Evolutionary conservation across 2,888 invertebrate genomes (phyloP).

Genomic region (Therioaphis trifolii): DNA sequence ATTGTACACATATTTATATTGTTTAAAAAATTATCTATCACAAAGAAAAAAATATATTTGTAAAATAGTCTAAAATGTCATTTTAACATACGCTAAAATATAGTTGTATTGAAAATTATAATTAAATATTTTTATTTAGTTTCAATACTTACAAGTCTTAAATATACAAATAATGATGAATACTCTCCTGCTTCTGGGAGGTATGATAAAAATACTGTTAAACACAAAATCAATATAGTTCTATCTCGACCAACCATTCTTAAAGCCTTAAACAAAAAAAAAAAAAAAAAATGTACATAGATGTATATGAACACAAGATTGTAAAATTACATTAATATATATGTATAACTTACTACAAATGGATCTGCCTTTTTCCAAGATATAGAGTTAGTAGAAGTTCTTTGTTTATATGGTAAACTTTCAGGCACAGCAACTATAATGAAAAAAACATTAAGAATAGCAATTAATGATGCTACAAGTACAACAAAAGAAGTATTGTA

Average conservation of each 20-base stretch:
- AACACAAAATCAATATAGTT: conserved; percentile 95
- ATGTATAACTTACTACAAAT: conserved; percentile 77
- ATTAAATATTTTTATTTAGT: background rate
- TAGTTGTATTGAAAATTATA: too few relatives aligned
- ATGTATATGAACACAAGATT: background rate
- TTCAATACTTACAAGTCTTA: conserved; percentile 79
- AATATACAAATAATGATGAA: conserved; percentile 99
- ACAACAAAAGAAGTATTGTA: conserved; percentile 90
- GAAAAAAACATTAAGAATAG: conserved; percentile 96
- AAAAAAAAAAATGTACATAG: background rate
- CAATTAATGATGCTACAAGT: conserved; percentile 93
- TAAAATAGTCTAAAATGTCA: too few relatives aligned
- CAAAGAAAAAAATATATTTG: too few relatives aligned
- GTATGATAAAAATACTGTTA: conserved; percentile 97
- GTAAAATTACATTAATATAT: too few relatives aligned
- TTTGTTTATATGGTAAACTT: conserved; percentile 93
- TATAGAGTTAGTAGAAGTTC: conserved; percentile 83
- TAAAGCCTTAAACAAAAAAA: conserved; percentile 73
- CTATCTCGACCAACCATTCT: conserved; percentile 93
- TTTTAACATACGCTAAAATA: too few relatives aligned
- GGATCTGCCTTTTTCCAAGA: conserved; percentile 99
- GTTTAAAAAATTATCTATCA: too few relatives aligned
- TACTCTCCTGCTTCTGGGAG: conserved; percentile 98
- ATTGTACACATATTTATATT: too few relatives aligned
- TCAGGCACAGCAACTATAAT: conserved; percentile 98